These are phyloP conservation scores for Nomada ruficornis DNA, from an alignment of 2,888 invertebrate genomes.

Conservation along the genomic window DNA sequence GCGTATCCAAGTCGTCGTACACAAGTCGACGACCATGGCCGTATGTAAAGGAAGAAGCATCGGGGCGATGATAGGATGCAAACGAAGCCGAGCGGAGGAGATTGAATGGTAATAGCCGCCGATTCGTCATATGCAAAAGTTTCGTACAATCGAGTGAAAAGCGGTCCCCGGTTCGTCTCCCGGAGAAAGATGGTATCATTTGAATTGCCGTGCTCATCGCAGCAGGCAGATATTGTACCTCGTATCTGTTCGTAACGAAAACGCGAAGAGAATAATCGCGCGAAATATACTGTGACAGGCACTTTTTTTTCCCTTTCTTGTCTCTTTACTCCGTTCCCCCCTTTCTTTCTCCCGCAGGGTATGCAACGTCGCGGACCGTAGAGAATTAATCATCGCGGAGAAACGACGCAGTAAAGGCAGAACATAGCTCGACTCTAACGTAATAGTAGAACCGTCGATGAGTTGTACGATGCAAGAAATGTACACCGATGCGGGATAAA, in stretches of 20 bases:
- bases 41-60: slow-evolving; percentile 75
- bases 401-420: slow-evolving; percentile 72
- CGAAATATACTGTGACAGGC: slow-evolving; percentile 73
- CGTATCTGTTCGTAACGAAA: slow-evolving; percentile 71
- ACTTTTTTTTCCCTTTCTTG: slow-evolving; percentile 34
- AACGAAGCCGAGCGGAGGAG: slow-evolving; percentile 78
- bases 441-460: slow-evolving; percentile 68
- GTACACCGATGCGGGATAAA: slow-evolving; percentile 59
- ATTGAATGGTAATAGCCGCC: slow-evolving; percentile 83
- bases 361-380: slow-evolving; percentile 48
- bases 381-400: slow-evolving; percentile 71
- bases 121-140: slow-evolving; percentile 83
- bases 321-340: neutral
- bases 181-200: slow-evolving; percentile 79
- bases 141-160: slow-evolving; percentile 62
- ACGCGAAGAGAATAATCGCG: slow-evolving; percentile 78
- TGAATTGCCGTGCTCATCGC: slow-evolving; percentile 77
- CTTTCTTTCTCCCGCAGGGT: slow-evolving; percentile 48
- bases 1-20: slow-evolving; percentile 12
- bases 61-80: slow-evolving; percentile 78
- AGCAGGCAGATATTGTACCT: slow-evolving; percentile 57
- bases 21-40: slow-evolving; percentile 60
- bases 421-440: slow-evolving; percentile 67
- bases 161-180: slow-evolving; percentile 66
- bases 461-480: slow-evolving; percentile 66